Evolutionary conservation across 2,797 vertebrate genomes (phyloP), one percentile per base, ranked within the genome.

Genomic region (Meriones psammophilus): DNA sequence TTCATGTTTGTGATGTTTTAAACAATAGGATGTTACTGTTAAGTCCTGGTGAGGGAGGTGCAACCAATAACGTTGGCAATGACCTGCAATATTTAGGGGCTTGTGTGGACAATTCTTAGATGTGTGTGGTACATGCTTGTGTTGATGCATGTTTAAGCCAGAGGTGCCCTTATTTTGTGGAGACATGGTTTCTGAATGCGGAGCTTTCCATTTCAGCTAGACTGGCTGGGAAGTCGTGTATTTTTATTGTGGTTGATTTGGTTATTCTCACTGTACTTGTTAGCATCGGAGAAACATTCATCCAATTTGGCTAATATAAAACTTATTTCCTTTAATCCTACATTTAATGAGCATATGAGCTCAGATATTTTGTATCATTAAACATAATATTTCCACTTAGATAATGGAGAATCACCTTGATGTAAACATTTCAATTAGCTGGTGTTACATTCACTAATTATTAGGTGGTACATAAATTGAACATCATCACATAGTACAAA

Each of bases 241-340:
- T 26, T 76, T 78, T 85, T 66, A 64, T 24, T 85, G 26, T 56
- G 33, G 42, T 81, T 93, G 39, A 87, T 60, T 94, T 83, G 88
- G 12, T 85, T 89, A 28, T 24, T 20, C 10, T 39, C 36, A 15
- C 24, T 80, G 12, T 12, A 56, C 33, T 42, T 92, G n/a, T 80
- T 92, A 73, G 88, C 39, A 71, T 89, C 54, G 74, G 36, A 50
- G 26, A 95, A 83, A 9, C 22, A 79, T 13, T 76, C 76, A 20
- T 60, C 18, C 42, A 26, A 18, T 6, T 80, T 88, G 46, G 28
- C 15, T 89, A 86, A 86, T 10, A 4, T 8, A 71, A 92, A 96
- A 79, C 5, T 24, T 18, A n/a, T 81, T 68, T n/a, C 15, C 46
- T 92, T 89, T 74, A 42, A 68, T 36, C 42, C 5, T 17, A 88